Percentiles rank a stretch among this genome's conserved stretches.
Evolutionary conservation across 2,113 vertebrate genomes (phyloP).

Genomic region (Hemichromis elongatus): DNA sequence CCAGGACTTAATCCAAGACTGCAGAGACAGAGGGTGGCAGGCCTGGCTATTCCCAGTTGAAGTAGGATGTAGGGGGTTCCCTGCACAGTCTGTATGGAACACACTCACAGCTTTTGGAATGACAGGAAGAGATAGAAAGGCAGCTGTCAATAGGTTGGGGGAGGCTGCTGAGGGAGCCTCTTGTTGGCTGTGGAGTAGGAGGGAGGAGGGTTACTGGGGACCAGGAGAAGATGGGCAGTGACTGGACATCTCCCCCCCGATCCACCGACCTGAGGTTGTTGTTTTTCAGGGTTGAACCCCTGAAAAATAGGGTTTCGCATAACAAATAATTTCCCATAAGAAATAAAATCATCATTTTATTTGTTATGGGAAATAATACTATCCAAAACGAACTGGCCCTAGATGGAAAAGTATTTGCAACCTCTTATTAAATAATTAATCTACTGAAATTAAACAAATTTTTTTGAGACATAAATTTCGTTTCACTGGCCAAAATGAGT

Average conservation of each 20-base stretch:
- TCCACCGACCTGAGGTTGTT: background rate
- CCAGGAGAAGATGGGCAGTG: background rate
- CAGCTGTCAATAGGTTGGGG: background rate
- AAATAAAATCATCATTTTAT: background rate
- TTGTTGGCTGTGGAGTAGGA: background rate
- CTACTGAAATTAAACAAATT: background rate
- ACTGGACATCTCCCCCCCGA: background rate
- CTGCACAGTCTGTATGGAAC: background rate
- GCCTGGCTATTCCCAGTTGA: background rate
- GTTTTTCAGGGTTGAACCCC: background rate
- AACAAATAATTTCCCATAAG: no score
- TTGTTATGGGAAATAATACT: background rate
- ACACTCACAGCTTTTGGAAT: background rate
- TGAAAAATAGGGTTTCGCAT: no score
- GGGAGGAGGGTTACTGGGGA: background rate
- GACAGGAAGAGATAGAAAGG: background rate
- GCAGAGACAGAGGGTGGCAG: background rate
- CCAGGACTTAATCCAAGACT: no score
- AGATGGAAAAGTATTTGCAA: background rate
- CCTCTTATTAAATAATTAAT: background rate
- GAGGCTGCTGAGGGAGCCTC: rapidly evolving
- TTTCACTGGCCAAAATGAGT: background rate
- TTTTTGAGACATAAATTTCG: no score
- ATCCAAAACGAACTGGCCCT: background rate
- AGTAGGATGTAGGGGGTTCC: background rate